Conservation (phyloP, 2,113 vertebrate genomes). For the Cariama cristata region DNA sequence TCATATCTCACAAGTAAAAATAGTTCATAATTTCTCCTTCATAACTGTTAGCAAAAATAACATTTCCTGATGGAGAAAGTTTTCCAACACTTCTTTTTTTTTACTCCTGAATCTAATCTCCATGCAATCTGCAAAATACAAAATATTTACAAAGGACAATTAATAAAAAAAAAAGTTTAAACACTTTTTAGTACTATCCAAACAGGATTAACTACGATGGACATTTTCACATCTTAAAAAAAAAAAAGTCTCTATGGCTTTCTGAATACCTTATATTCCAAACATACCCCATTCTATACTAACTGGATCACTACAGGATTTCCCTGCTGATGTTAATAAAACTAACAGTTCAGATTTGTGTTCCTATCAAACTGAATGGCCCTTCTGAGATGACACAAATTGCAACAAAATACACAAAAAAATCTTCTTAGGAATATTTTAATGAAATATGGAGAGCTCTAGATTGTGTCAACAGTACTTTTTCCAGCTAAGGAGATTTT, state of each 20-base stretch:
- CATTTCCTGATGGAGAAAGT: not conserved
- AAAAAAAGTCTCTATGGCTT: not conserved
- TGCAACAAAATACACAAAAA: not conserved
- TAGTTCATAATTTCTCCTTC: not conserved
- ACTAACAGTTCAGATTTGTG: not conserved
- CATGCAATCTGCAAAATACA: not conserved
- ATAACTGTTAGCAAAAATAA: not conserved
- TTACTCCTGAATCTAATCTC: not conserved
- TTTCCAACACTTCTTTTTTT: not conserved
- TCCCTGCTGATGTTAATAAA: not conserved
- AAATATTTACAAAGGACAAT: not conserved
- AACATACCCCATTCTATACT: not conserved
- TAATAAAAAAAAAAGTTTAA: not conserved
- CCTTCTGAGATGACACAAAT: not conserved
- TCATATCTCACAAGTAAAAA: not conserved
- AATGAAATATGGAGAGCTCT: not conserved
- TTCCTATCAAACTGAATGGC: not conserved
- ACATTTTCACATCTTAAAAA: not conserved
- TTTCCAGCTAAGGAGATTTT: not conserved
- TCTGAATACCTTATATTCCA: not conserved
- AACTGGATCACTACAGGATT: not conserved
- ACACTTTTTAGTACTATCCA: not conserved
- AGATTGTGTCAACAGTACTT: not conserved
- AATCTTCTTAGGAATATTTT: not conserved
- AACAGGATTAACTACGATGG: not conserved